Evolutionary conservation across 2,797 vertebrate species (phyloP).

Genomic region (Lepus oiostolus): DNA sequence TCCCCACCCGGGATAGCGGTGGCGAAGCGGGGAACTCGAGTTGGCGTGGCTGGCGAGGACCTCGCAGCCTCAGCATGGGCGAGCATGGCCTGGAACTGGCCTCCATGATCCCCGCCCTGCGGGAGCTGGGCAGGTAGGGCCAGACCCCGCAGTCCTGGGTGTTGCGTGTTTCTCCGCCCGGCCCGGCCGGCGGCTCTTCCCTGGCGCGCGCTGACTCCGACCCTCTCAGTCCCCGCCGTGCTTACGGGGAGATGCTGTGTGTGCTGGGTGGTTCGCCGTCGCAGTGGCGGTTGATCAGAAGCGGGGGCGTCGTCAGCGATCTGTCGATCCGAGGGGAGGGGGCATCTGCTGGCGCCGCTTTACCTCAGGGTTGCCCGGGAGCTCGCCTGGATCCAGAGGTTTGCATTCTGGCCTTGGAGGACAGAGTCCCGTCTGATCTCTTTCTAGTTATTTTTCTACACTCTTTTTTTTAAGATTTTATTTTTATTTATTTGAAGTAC

Average conservation of each 20-base stretch:
- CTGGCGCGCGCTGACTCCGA: too few species aligned
- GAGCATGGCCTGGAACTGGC: slow-evolving; percentile 96
- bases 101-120: slow-evolving; percentile 97
- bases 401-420: neutral
- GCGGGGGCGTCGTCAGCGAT: accelerated
- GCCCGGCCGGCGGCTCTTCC: neutral
- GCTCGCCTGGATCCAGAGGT: too few species aligned
- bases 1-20: accelerated
- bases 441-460: neutral
- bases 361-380: too few species aligned
- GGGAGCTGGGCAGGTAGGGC: slow-evolving; percentile 95
- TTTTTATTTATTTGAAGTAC: too few species aligned
- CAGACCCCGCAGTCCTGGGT: accelerated
- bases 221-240: neutral
- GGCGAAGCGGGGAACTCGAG: neutral
- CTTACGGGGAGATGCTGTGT: too few species aligned
- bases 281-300: accelerated
- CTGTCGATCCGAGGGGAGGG: neutral
- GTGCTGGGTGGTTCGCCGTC: neutral
- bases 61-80: slow-evolving; percentile 84
- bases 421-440: too few species aligned
- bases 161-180: neutral
- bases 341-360: accelerated
- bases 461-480: too few species aligned
- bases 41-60: neutral